Percentiles rank a stretch among this genome's conserved stretches.
These are phyloP conservation scores for Cataglyphis hispanica DNA, from an alignment of 1,140 invertebrate genomes.

Conservation along the genomic window DNA sequence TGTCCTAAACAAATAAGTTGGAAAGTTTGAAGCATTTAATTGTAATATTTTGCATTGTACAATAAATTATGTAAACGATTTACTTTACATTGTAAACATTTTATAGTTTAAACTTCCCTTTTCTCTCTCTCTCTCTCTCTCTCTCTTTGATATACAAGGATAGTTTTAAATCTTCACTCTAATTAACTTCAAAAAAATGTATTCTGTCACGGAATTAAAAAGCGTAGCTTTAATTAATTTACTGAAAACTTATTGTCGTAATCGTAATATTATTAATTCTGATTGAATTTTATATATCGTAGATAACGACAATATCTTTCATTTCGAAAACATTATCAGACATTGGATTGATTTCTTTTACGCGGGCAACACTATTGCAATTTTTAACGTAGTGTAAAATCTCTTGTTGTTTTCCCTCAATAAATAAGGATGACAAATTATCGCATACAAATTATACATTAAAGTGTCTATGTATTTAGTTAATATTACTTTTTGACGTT, in stretches of 20 bases:
- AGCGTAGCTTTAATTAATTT: neutral
- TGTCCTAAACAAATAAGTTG: no score
- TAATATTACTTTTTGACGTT: neutral
- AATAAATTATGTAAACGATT: neutral
- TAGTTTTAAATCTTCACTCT: neutral
- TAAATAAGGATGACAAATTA: neutral
- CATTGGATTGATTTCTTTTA: conserved; percentile 14
- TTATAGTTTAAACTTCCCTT: neutral
- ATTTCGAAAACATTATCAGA: neutral
- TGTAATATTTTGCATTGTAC: neutral
- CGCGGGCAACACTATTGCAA: neutral
- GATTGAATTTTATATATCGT: neutral
- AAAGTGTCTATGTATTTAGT: no score
- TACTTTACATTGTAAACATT: neutral
- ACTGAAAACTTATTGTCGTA: neutral
- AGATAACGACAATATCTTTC: neutral
- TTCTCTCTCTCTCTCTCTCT: neutral
- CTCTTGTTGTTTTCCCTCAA: neutral
- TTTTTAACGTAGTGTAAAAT: neutral
- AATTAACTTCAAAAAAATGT: neutral
- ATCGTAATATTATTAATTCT: neutral
- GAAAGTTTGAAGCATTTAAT: neutral
- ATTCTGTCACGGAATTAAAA: neutral
- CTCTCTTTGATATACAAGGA: neutral
- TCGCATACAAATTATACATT: neutral